Evolutionary conservation across 2,113 vertebrate species (phyloP).

Genomic region (Mobula birostris): DNA sequence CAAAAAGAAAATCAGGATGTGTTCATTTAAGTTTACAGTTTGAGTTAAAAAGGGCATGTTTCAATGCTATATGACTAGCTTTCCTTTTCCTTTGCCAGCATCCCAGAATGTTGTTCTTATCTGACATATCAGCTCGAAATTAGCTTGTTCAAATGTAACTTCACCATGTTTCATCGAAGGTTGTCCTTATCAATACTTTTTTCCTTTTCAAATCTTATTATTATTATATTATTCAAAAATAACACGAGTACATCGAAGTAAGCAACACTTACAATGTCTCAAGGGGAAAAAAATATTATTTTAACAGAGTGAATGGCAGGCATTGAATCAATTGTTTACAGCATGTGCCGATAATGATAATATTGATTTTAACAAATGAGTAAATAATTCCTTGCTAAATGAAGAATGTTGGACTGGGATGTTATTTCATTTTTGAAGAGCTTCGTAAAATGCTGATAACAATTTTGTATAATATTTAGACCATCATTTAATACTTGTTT

Average conservation of each 20-base stretch:
- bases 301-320: neutral
- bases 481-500: neutral
- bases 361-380: neutral
- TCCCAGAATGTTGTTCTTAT: neutral
- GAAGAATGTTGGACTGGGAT: neutral
- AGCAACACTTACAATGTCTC: no score
- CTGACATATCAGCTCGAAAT: neutral
- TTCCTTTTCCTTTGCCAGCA: constrained; percentile 41
- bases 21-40: neutral
- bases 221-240: no score
- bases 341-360: neutral
- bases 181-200: neutral
- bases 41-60: neutral
- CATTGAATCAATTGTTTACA: neutral
- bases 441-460: neutral
- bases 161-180: neutral
- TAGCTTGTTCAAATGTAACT: neutral
- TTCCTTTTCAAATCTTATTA: no score
- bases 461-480: neutral
- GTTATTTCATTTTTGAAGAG: neutral
- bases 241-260: no score
- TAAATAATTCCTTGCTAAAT: neutral
- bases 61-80: neutral
- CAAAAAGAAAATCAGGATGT: neutral
- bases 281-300: no score